Evolutionary conservation across 2,888 invertebrate genomes (phyloP), one percentile per base, ranked within the genome.

Genomic region (Trilocha varians): DNA sequence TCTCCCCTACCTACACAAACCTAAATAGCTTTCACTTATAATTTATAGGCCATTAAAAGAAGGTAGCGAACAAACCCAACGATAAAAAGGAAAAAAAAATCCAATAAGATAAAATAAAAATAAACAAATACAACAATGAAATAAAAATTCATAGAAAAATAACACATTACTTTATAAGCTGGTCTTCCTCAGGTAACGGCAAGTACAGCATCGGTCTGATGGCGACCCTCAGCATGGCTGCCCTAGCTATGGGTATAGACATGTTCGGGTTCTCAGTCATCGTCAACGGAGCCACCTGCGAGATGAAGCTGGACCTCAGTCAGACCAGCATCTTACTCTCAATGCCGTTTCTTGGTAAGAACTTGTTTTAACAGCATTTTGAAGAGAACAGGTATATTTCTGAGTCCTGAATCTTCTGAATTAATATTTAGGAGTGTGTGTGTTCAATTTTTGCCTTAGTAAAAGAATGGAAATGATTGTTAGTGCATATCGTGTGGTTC

Each of bases 261-360:
- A 62, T 74, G 58, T 73, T 72, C 43, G 72, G 73, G 4, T 62
- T 73, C 48, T 61, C 70, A 5, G 59, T 72, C 33, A 59, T 72
- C 13, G 62, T 71, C 9, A 51, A 49, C 2, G 62, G 64, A 1
- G 50, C 62, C 41, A 49, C 54, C 39, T 73, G 74, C 16, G 74
- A 74, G 37, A 58, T 72, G 35, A 38, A 62, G 1, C 46, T 74
- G 3, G 53, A 53, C 1, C 88, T 89, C 5, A 66, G 69, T 2
- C 83, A 91, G 57, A 88, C 90, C 53, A 90, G 90, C 13, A 70
- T 88, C 37, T 75, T 92, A 8, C 88, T 90, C 50, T 88, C 91
- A 2, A 83, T 88, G 44, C 90, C 91, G 44, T 87, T 92, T 59
- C 59, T 88, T 35, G 92, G 90, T 90, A 58, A 68, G 73, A 58